Base-by-base conservation (phyloP, 2,797 vertebrate genomes). In the Anomalospiza imberbis region DNA sequence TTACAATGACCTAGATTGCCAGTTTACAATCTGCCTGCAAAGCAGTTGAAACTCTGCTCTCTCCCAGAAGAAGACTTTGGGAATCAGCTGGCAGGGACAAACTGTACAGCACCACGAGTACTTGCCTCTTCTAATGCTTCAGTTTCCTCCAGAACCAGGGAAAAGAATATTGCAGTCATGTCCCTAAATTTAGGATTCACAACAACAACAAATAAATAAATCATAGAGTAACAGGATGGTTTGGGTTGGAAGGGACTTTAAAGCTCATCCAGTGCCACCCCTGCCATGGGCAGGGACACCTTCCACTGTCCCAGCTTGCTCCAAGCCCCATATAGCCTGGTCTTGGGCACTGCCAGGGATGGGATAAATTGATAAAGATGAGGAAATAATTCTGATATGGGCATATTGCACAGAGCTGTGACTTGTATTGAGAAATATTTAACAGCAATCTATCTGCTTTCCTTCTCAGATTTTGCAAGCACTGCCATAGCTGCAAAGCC, bases 1-100 rank as follows among this genome's bases (percentile, higher is more conserved):
- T 93, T 93, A 54, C 81, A 74, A 65, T 85, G 77, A 94, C 90
- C 90, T 77, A 85, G 75, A 80, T 48, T 92, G 89, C 81, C 84
- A 94, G 86, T 89, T 93, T 87, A 63, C 77, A 93, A 67, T 62
- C 90, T 95, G 93, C 75, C 90, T 71, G 78, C 85, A 90, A 87
- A 95, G 87, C 84, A 88, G 28, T 1, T 48, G 88, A 93, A 88
- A n/a, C 42, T 63, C 65, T 44, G 48, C 31, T 10, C 44, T n/a
- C 55, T 86, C 83, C 92, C 91, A 67, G 53, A 91, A 94, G 86
- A 91, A 10, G 61, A 61, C 57, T 70, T 80, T 2, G 34, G 71
- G 77, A 92, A 57, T 95, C 81, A 72, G 77, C 81, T 87, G 91
- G 71, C 84, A 91, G 88, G 88, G 54, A 92, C 91, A 91, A 83